Percentiles rank a stretch among this genome's conserved stretches.
Conservation (phyloP, 1,140 invertebrate species). For the Lineus longissimus region DNA sequence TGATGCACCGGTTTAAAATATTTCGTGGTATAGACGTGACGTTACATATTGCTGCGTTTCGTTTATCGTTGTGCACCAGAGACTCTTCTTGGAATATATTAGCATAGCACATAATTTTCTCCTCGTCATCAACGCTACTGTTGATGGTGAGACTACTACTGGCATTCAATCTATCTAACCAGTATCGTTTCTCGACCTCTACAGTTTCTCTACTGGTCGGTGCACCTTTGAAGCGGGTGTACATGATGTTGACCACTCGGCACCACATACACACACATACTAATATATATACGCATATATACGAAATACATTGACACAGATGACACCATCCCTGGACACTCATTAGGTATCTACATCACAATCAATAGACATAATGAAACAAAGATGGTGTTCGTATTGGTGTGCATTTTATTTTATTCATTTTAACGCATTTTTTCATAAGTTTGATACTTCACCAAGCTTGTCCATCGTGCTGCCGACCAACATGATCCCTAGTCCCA, state of each 20-base stretch:
- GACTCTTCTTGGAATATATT: slow-evolving; percentile 1
- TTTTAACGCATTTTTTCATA: neutral
- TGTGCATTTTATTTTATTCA: neutral
- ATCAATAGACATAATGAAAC: neutral
- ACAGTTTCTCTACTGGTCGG: neutral
- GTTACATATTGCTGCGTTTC: neutral
- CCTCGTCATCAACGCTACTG: too few relatives aligned
- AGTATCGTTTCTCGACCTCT: neutral
- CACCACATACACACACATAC: neutral
- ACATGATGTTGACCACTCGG: neutral
- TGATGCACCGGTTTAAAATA: neutral
- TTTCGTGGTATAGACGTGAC: neutral
- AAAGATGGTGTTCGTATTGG: neutral
- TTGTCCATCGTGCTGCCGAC: neutral
- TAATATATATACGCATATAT: neutral
- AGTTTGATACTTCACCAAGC: neutral
- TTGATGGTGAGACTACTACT: neutral
- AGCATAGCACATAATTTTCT: neutral
- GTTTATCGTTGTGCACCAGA: neutral
- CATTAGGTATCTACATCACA: too few relatives aligned
- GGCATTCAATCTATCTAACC: neutral
- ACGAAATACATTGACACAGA: neutral
- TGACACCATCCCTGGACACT: neutral
- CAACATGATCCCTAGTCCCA: neutral
- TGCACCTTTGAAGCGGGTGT: neutral